Percentiles rank a stretch among this genome's conserved stretches.
Conservation (phyloP, 64 coral and sea anemone species). For the Montipora sp. region DNA sequence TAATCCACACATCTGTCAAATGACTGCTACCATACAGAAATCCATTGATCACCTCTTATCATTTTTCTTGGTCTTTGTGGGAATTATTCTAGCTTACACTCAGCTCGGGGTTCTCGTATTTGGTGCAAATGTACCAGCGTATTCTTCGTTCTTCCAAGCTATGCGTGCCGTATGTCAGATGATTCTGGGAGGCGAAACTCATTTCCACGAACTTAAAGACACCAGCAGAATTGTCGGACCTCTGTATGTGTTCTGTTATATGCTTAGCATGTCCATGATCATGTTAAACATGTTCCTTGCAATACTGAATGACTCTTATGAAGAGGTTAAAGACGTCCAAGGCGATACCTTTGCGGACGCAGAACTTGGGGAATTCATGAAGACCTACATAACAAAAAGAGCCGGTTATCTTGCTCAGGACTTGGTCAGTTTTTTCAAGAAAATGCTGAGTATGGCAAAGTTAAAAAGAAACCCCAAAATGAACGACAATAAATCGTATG, state of each 20-base stretch:
- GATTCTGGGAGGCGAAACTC: constrained; percentile 60
- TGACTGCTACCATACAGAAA: constrained; percentile 59
- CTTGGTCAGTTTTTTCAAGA: neutral
- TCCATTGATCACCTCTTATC: constrained; percentile 36
- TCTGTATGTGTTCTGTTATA: constrained; percentile 64
- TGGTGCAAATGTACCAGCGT: constrained; percentile 51
- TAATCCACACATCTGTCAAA: constrained; percentile 73
- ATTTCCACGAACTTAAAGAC: constrained; percentile 51
- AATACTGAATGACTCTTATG: constrained; percentile 75
- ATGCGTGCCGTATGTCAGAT: constrained; percentile 67
- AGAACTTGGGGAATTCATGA: constrained; percentile 69
- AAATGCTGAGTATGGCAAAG: neutral
- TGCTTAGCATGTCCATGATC: constrained; percentile 73
- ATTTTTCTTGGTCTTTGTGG: constrained; percentile 62
- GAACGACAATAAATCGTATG: neutral
- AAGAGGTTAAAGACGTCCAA: constrained; percentile 50
- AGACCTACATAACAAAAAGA: constrained; percentile 5
- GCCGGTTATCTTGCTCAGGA: constrained; percentile 11
- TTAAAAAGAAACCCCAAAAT: neutral
- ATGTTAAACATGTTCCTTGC: constrained; percentile 79
- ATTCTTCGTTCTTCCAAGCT: constrained; percentile 74
- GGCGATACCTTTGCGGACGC: constrained; percentile 59
- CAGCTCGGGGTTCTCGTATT: constrained; percentile 72
- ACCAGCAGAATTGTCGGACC: constrained; percentile 61
- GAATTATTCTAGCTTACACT: constrained; percentile 60